A percentile compares a stretch with the other conserved stretches of the same genome.
Conservation (phyloP, 1,140 invertebrate genomes). For the Pachypsylla venusta region DNA sequence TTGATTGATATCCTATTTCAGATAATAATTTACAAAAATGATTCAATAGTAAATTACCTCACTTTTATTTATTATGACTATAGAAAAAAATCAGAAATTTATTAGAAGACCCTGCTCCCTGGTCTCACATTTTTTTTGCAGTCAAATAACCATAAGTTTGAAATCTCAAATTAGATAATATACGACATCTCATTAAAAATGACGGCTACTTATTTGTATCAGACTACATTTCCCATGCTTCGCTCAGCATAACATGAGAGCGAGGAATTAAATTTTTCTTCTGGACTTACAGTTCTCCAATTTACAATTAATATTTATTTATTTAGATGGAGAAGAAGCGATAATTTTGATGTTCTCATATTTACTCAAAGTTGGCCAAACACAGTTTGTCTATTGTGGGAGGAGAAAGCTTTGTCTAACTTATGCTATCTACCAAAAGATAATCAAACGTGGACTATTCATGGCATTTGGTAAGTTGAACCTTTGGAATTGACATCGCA, state of each 20-base stretch:
- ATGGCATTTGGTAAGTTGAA: constrained; percentile 53
- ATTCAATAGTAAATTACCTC: too few species aligned
- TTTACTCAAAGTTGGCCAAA: constrained; percentile 69
- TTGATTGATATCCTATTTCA: too few species aligned
- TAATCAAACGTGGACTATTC: constrained; percentile 54
- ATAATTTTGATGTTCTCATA: constrained; percentile 54
- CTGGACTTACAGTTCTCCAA: too few species aligned
- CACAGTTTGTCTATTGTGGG: constrained; percentile 56
- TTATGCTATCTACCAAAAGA: constrained; percentile 44
- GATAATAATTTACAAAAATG: too few species aligned
- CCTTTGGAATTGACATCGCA: too few species aligned
- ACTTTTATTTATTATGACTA: too few species aligned
- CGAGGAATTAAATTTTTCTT: background rate
- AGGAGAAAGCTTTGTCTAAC: constrained; percentile 35
- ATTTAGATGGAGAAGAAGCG: constrained; percentile 7
- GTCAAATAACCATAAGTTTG: background rate
- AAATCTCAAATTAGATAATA: background rate
- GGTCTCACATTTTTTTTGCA: too few species aligned
- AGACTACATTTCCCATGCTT: background rate
- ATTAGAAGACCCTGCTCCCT: too few species aligned
- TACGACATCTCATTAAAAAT: background rate
- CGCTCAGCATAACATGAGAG: background rate
- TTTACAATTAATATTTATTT: too few species aligned
- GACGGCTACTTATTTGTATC: background rate
- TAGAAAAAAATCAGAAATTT: too few species aligned